Evolutionary conservation across 2,797 vertebrate genomes (phyloP), one percentile per base, ranked within the genome.

Genomic region (Malacoraja senta): DNA sequence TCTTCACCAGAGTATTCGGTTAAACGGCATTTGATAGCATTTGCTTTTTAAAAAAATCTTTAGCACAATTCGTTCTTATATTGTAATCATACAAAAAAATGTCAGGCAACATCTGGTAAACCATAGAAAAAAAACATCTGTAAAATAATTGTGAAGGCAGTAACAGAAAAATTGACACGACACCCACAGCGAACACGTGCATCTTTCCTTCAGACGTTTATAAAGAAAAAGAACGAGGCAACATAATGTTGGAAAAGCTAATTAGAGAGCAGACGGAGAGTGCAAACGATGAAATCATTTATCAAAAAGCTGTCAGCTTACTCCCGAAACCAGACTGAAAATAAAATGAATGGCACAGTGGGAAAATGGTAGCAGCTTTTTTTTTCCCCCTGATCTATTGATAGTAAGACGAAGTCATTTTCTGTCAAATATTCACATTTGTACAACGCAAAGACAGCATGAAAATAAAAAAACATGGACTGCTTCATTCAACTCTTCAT

Each of bases 291-390:
- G 90, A 92, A n/a, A 76, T 76, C 71, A 53, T 76, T 92, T 76
- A 29, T 92, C 68, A 92, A 29, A 92, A 92, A 92, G 72, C 35
- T 76, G 90, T 92, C 38, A 74, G 8, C 68, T 71, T 92, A 44
- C 58, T 72, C 71, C 72, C 15, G 90, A 74, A 76, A 92, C 71
- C 68, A 92, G 90, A 53, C 90, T 92, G 90, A 92, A 76, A 92
- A 92, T 76, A 92, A 92, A 76, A 72, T 26, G 21, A 76, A 72
- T 26, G 21, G 32, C 88, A 74, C 12, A 92, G 21, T 79, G 78
- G 35, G 35, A 79, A 79, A 21, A 79, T 17, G 6, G 32, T 17
- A 79, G 32, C 1, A 38, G 35, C 32, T 24, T 53, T 53, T 53
- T n/a, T 68, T 88, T 35, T 24, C 35, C 8, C 84, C 19, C 84